Conservation (phyloP, 2,797 vertebrate genomes). For the Intellagama lesueurii region DNA sequence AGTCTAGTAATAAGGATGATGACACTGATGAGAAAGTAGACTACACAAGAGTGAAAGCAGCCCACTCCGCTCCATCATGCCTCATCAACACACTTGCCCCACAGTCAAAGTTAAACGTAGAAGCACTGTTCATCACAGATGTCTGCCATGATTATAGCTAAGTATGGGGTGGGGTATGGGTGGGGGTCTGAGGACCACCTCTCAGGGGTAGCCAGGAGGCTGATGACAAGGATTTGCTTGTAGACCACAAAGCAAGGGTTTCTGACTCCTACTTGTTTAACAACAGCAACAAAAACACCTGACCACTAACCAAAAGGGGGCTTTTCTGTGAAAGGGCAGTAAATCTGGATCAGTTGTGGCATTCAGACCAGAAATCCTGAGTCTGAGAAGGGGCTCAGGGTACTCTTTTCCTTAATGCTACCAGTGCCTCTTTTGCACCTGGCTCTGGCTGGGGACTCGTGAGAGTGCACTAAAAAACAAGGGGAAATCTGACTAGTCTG, state of each 20-base stretch:
- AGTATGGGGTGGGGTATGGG: no score
- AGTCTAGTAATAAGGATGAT: not conserved
- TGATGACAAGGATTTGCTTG: not conserved
- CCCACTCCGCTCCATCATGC: not conserved
- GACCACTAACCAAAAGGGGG: no score
- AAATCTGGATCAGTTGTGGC: not conserved
- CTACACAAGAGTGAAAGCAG: not conserved
- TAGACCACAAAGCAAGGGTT: not conserved
- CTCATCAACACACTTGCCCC: not conserved
- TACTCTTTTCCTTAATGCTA: not conserved
- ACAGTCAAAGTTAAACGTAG: not conserved
- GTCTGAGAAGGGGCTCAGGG: not conserved
- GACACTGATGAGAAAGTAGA: not conserved
- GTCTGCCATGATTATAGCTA: no score
- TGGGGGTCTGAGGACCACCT: no score
- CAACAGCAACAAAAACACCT: no score
- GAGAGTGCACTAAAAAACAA: not conserved
- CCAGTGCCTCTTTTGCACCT: not conserved
- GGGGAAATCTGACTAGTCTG: not conserved
- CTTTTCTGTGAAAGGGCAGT: not conserved
- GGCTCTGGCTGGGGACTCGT: not conserved
- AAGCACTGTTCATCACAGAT: not conserved
- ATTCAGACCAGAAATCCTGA: not conserved
- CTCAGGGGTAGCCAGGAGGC: no score
- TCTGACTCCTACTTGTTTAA: not conserved